Base-by-base conservation (phyloP, 2,888 invertebrate species). In the Apodemia mormo region DNA sequence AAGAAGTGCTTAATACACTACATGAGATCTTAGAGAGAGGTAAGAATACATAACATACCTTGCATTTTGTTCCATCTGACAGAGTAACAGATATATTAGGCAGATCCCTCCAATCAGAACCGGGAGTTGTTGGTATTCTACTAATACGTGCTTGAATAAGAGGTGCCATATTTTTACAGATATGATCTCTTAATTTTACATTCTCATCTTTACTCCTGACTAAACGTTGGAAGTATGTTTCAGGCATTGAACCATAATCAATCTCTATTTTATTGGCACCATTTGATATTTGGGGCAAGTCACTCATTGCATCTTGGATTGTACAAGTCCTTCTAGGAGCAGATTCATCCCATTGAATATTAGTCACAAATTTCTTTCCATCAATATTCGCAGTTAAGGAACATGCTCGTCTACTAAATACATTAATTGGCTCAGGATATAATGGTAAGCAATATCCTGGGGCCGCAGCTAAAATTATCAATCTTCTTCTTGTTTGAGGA, bases 51-150 rank as follows among this genome's bases (percentile, higher is more conserved):
- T 73, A 94, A 49, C 29, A 77, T 73, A 94, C 94, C 92, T 94
- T 91, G 87, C 94, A 83, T 76, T 93, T 94, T 10, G 94, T 95
- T 71, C 97, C 97, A 85, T 97, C 97, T 2, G 94, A 94, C 33
- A 97, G 89, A 49, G 94, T 86, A 0, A 97, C 94, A 4, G 94
- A 94, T 72, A 96, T 94, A 81, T 98, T 98, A 0, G 98, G 97
- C 37, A 98, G 89, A 85, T 97, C 97, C 64, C 97, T 93, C 98
- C 98, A 98, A 84, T 98, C 97, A 0, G 97, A 95, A 1, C 97
- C 97, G 0, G 95, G 94, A 2, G 94, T 92, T 0, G 95, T 94
- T 0, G 97, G 97, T 70, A 98, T 95, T 73, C 96, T 94, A 33
- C 94, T 89, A 81, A 98, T 97, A 70, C 97, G 94, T 0, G 96